Conservation (phyloP, 2,113 vertebrate genomes). For the Pogonocichla stellata region DNA sequence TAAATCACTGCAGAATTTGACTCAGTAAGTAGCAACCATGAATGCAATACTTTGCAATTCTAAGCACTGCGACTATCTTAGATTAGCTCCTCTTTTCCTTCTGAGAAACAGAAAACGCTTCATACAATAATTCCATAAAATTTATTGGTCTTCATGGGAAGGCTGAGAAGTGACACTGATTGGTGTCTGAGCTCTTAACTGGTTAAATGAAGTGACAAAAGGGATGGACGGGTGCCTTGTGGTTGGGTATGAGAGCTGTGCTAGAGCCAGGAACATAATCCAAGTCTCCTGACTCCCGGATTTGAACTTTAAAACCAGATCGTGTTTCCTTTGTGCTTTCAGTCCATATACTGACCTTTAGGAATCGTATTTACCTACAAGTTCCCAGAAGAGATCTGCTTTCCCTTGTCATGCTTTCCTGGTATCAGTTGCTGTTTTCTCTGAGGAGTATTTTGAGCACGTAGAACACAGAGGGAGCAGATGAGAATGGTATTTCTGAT, state of each 20-base stretch:
- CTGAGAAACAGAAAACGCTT: background rate
- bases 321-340: conserved; percentile 56
- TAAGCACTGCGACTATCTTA: conserved; percentile 10
- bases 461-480: conserved; percentile 34
- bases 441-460: conserved; percentile 54
- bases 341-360: conserved; percentile 48
- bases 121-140: background rate
- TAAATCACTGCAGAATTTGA: conserved; percentile 59
- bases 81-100: background rate
- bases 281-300: conserved; percentile 34
- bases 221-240: background rate
- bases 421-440: conserved; percentile 34
- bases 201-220: background rate
- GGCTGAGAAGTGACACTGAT: background rate
- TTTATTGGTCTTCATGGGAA: background rate
- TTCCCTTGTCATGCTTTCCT: conserved; percentile 67
- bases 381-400: conserved; percentile 54
- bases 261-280: conserved; percentile 38
- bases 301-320: conserved; percentile 58
- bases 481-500: conserved; percentile 2
- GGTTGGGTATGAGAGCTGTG: background rate
- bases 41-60: conserved; percentile 48
- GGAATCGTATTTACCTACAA: background rate
- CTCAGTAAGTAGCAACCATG: conserved; percentile 41
- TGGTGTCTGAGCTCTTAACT: background rate